phyloP scores from a whole-genome alignment of 1,140 invertebrate species.

The Druon quercuslanigerum region DNA sequence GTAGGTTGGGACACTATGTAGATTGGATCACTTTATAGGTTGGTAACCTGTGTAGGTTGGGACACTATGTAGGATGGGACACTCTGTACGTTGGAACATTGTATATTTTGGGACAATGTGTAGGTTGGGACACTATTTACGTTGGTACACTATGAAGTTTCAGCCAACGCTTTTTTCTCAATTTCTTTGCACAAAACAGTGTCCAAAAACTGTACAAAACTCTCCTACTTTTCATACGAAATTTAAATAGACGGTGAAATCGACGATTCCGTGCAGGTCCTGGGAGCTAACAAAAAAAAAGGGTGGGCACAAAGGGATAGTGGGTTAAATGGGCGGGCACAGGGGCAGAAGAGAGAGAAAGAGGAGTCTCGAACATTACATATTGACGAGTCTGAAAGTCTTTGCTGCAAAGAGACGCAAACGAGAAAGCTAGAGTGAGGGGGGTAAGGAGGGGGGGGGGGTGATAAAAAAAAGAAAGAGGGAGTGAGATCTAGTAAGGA shows the following conservation, averaged over 20 bases:
- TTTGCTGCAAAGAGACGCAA: conserved; percentile 26
- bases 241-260: background rate
- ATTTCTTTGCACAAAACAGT: too few species aligned
- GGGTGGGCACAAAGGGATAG: background rate
- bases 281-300: background rate
- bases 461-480: conserved; percentile 44
- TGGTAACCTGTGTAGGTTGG: too few species aligned
- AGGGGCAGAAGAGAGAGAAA: background rate
- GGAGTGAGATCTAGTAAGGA: conserved; percentile 42
- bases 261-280: background rate
- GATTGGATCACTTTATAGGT: too few species aligned
- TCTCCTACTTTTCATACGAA: too few species aligned
- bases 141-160: too few species aligned
- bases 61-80: too few species aligned
- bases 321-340: background rate
- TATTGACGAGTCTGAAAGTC: conserved; percentile 63
- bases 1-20: too few species aligned
- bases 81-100: too few species aligned
- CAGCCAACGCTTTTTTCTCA: too few species aligned
- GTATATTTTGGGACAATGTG: too few species aligned
- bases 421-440: conserved; percentile 31
- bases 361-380: conserved; percentile 56
- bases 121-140: too few species aligned
- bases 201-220: too few species aligned
- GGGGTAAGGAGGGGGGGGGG: conserved; percentile 19